Conservation (phyloP, 2,113 vertebrate genomes). For the Pavo muticus region DNA sequence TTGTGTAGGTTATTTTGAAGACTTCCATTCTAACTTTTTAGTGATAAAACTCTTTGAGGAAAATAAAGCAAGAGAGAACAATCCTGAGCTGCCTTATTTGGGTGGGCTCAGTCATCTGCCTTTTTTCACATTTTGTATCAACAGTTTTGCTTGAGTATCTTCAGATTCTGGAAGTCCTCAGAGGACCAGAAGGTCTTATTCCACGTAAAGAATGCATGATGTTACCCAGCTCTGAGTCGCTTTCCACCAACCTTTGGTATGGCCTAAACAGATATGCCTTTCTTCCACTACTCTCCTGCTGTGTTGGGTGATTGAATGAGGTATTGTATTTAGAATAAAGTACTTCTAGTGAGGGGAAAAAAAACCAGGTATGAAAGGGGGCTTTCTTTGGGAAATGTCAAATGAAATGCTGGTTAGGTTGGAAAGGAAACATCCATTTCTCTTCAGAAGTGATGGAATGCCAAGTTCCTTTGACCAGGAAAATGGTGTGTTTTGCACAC, state of each 20-base stretch:
- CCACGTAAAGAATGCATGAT: rapidly evolving
- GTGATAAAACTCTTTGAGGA: neutral
- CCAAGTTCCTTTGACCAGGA: rapidly evolving
- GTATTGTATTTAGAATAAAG: neutral
- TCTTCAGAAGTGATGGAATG: neutral
- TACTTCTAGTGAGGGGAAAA: neutral
- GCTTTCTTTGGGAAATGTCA: neutral
- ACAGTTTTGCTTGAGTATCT: neutral
- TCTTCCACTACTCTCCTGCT: neutral
- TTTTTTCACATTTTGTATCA: neutral
- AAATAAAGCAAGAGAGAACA: neutral
- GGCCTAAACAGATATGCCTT: rapidly evolving
- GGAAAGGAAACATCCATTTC: neutral
- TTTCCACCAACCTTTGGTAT: neutral
- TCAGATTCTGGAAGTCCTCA: neutral
- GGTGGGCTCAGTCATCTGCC: neutral
- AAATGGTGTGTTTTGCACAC: neutral
- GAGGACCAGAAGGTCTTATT: too few relatives aligned
- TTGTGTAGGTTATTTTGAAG: neutral
- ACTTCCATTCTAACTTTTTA: neutral
- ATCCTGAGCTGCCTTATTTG: neutral
- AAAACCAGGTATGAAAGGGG: too few relatives aligned
- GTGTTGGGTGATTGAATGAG: neutral
- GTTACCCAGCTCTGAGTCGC: rapidly evolving
- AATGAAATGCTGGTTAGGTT: neutral